Percentiles rank a stretch among this genome's conserved stretches.
Conservation (phyloP, 2,113 vertebrate species). For the Glaucomys volans region DNA sequence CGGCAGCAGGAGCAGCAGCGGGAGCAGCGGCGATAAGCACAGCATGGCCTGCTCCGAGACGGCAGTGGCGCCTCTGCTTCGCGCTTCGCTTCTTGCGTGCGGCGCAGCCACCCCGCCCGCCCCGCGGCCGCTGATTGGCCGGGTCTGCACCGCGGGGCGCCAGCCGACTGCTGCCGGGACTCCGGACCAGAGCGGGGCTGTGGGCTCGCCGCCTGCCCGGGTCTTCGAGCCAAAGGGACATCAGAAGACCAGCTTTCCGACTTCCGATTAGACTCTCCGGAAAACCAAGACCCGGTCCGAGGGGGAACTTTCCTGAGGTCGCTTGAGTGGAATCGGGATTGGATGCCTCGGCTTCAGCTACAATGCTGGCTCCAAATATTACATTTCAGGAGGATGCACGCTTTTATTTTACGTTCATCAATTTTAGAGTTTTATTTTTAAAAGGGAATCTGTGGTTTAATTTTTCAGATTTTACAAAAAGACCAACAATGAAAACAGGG, state of each 20-base stretch:
- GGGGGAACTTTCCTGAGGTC: neutral
- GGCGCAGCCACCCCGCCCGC: slow-evolving; percentile 64
- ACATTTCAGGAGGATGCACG: neutral
- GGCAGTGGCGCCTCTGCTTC: slow-evolving; percentile 44
- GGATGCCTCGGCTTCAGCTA: neutral
- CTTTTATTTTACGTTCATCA: neutral
- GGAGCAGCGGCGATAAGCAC: slow-evolving; percentile 48
- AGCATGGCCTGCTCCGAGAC: slow-evolving; percentile 80
- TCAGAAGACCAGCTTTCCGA: neutral
- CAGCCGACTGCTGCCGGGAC: neutral
- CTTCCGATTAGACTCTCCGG: neutral
- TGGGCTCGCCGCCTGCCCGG: accelerated
- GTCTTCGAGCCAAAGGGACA: accelerated
- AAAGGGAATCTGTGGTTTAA: neutral
- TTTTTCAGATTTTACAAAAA: slow-evolving; percentile 14
- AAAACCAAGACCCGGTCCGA: neutral
- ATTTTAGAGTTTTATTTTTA: slow-evolving; percentile 42
- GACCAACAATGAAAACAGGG: neutral
- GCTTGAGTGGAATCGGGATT: neutral
- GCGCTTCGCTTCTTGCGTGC: slow-evolving; percentile 42
- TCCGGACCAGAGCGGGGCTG: neutral
- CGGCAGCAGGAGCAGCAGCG: slow-evolving; percentile 50
- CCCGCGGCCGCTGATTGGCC: slow-evolving; percentile 78
- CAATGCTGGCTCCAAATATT: neutral
- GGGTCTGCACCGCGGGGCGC: slow-evolving; percentile 60